phyloP scores from a whole-genome alignment of 1,140 invertebrate species.

The Atta texana region DNA sequence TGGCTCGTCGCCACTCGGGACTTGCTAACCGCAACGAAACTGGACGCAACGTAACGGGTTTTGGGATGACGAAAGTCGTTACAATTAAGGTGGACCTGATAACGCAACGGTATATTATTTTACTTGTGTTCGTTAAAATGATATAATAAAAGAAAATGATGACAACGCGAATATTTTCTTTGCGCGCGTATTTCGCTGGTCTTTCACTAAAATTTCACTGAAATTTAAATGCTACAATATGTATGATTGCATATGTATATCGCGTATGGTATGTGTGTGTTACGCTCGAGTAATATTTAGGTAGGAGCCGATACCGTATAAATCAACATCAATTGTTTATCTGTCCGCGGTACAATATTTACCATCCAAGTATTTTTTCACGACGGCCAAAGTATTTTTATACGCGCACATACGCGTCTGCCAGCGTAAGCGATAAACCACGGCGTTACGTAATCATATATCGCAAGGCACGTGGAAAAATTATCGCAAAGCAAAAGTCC shows the following conservation, averaged over 20 bases:
- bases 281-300: constrained; percentile 58
- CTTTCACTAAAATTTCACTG: constrained; percentile 8
- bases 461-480: constrained; percentile 43
- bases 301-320: constrained; percentile 56
- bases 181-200: neutral
- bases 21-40: constrained; percentile 27
- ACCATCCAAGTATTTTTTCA: constrained; percentile 45
- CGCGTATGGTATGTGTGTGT: neutral
- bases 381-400: constrained; percentile 40
- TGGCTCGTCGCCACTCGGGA: constrained; percentile 13
- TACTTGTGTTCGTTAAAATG: neutral
- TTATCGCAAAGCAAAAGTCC: constrained; percentile 30
- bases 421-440: constrained; percentile 41
- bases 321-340: constrained; percentile 63
- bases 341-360: constrained; percentile 56
- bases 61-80: constrained; percentile 17
- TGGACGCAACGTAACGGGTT: constrained; percentile 24
- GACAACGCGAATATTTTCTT: constrained; percentile 17
- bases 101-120: constrained; percentile 36
- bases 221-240: constrained; percentile 33
- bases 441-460: constrained; percentile 37
- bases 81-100: constrained; percentile 16
- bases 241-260: constrained; percentile 1
- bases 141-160: constrained; percentile 1
- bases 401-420: neutral